Conservation (phyloP, 2,888 invertebrate species). For the Beris chalybata region DNA sequence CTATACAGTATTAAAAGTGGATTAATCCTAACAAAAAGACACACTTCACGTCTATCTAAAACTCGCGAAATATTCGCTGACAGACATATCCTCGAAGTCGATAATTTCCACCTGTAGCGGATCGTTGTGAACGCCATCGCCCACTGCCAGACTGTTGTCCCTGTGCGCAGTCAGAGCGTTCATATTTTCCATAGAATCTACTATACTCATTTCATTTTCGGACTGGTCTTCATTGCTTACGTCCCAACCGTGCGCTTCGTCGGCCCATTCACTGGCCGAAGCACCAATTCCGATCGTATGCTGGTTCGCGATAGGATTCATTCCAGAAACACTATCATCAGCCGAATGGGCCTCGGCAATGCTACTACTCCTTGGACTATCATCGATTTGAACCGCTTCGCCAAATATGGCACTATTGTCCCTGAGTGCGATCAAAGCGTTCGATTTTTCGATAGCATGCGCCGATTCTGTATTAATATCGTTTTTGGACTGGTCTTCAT, state of each 20-base stretch:
- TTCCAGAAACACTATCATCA: slow-evolving; percentile 10
- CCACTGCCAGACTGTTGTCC: background rate
- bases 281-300: background rate
- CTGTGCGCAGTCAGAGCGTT: background rate
- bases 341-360: background rate
- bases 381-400: slow-evolving; percentile 5
- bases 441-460: too few relatives aligned
- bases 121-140: slow-evolving; percentile 15
- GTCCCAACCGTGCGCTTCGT: too few relatives aligned
- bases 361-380: too few relatives aligned
- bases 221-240: too few relatives aligned
- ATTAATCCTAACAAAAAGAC: too few relatives aligned
- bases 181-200: too few relatives aligned
- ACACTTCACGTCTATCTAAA: slow-evolving; percentile 9
- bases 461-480: too few relatives aligned
- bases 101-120: slow-evolving; percentile 16
- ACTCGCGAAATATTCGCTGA: slow-evolving; percentile 3
- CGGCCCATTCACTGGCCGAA: too few relatives aligned
- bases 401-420: background rate
- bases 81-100: slow-evolving; percentile 6
- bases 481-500: background rate
- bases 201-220: too few relatives aligned
- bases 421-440: background rate
- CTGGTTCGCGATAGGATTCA: background rate
- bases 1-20: too few relatives aligned